These are phyloP conservation scores for Amphibalanus amphitrite DNA, from an alignment of 1,140 invertebrate genomes.

Conservation along the genomic window DNA sequence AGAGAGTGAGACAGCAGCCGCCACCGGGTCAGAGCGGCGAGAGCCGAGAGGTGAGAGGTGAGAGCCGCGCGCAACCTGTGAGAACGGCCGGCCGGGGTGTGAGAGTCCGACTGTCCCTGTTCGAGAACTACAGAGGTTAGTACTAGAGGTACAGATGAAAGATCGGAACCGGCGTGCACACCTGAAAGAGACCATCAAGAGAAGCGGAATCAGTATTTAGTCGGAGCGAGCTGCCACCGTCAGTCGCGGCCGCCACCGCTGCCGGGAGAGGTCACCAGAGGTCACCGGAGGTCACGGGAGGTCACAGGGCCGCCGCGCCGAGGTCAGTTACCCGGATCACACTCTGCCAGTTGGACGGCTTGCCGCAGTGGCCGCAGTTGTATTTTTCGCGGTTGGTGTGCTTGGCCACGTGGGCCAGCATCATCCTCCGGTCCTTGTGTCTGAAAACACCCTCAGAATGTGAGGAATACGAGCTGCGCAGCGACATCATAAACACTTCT, in stretches of 20 bases:
- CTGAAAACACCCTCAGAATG: constrained; percentile 6
- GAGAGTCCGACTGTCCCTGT: too few species aligned
- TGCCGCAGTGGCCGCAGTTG: constrained; percentile 19
- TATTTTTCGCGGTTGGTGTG: constrained; percentile 17
- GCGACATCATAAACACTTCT: too few species aligned
- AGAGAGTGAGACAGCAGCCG: too few species aligned
- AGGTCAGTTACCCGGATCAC: constrained; percentile 15
- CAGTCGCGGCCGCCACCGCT: background rate
- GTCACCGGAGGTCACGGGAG: background rate
- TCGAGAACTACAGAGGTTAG: too few species aligned
- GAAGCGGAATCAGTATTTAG: background rate
- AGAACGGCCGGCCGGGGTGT: too few species aligned
- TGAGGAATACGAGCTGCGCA: too few species aligned
- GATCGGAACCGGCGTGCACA: background rate
- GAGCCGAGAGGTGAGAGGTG: background rate
- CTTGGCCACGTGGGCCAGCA: constrained; percentile 16
- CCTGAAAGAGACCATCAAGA: background rate
- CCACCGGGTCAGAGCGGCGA: background rate
- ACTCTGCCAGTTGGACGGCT: constrained; percentile 18
- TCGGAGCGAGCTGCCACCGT: too few species aligned
- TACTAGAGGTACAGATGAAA: background rate
- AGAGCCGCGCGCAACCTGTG: background rate
- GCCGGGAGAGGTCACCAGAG: background rate
- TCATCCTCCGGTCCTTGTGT: constrained; percentile 17
- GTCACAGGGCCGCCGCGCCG: background rate